Evolutionary conservation across 2,888 invertebrate species (phyloP).

Genomic region (Melieria crassipennis): DNA sequence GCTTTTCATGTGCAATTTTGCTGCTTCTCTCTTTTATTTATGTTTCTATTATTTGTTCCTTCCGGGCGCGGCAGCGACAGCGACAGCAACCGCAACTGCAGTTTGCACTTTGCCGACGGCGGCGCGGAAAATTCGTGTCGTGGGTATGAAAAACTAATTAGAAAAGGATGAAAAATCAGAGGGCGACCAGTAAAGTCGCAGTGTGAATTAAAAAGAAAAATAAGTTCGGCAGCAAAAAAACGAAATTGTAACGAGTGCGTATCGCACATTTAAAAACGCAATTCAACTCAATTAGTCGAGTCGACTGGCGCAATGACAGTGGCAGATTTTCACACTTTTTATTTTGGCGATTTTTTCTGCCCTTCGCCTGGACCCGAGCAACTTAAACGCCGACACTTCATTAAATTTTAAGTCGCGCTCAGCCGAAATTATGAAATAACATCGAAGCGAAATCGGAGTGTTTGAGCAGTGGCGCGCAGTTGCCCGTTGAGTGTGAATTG

Average conservation of each 20-base stretch:
- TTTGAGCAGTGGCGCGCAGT: too few species aligned
- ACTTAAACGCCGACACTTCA: too few species aligned
- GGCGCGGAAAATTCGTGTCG: slow-evolving; percentile 11
- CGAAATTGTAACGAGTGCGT: background rate
- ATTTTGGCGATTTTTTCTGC: too few species aligned
- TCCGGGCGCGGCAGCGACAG: background rate
- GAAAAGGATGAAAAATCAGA: background rate
- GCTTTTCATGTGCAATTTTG: slow-evolving; percentile 1
- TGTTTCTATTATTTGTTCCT: slow-evolving; percentile 4
- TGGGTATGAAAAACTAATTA: slow-evolving; percentile 22
- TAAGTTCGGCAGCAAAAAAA: background rate
- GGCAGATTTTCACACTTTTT: background rate
- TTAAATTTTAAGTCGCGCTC: too few species aligned
- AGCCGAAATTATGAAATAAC: too few species aligned
- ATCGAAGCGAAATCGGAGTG: too few species aligned
- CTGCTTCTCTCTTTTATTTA: background rate
- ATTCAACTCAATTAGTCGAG: slow-evolving; percentile 1
- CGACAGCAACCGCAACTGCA: too few species aligned
- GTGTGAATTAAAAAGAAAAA: background rate
- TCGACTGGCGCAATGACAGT: background rate
- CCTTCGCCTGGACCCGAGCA: too few species aligned
- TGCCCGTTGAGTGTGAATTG: too few species aligned
- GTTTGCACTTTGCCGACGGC: background rate
- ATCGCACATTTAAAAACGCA: background rate
- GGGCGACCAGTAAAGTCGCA: background rate